Base-by-base conservation (phyloP, 1,140 invertebrate genomes). In the Druon quercuslanigerum region DNA sequence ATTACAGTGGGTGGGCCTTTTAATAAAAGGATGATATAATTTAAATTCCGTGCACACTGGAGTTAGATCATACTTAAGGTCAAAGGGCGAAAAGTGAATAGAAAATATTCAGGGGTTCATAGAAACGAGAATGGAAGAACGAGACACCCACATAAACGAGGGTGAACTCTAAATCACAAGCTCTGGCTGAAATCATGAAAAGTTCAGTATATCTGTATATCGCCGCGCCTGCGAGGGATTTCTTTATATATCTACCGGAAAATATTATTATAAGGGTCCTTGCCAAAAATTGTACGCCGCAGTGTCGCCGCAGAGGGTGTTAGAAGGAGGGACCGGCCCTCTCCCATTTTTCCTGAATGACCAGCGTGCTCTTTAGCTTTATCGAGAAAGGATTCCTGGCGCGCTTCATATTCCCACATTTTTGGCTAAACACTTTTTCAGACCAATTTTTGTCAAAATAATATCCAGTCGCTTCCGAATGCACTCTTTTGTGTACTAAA, bases 121-220 rank as follows among this genome's bases (percentile, higher is more conserved):
- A 60, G 57, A 60, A 60, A 60, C 20, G 57, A 33, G 57, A 60
- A 60, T 60, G 57, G 25, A 60, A 60, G 57, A 13, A 60, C 57
- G 25, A 60, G 57, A 60, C 57, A 60, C 57, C 57, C 57, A 33
- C 57, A 60, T 25, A 60, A 60, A 60, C 79, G 73, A 77, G 77
- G 71, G 60, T 75, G 8, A 71, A 72, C 54, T 70, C 71, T 84
- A 83, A 83, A 84, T 86, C 82, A 86, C 79, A 66, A 57, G 66
- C 77, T 72, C n/a, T 20, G 74, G 66, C 51, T 57, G 51, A 78
- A 84, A 85, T 84, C 82, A 84, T 76, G 57, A 60, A 60, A 60
- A 60, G 57, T 60, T 60, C 57, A 60, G 20, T 60, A 60, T 60
- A 60, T 60, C 20, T 33, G 57, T 60, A 60, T 20, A 25, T 60